These are phyloP conservation scores for Neopipo cinnamomea DNA, from an alignment of 2,113 vertebrate species.

Conservation along the genomic window DNA sequence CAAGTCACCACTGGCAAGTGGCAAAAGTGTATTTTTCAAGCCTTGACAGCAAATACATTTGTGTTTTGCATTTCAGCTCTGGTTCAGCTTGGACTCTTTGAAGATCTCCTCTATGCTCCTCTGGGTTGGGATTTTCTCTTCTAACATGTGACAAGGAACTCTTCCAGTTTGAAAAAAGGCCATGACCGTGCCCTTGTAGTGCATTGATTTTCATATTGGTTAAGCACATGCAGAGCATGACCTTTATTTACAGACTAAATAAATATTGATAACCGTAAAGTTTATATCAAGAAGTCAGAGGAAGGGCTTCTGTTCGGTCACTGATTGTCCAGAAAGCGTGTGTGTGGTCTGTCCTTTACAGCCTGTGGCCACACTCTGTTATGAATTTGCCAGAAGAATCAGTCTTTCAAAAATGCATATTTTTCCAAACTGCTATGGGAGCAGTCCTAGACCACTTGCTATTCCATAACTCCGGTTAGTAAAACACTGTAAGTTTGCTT, in stretches of 20 bases:
- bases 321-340: neutral
- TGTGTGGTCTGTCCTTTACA: conserved; percentile 1
- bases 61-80: neutral
- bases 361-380: neutral
- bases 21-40: neutral
- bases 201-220: neutral
- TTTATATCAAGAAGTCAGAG: neutral
- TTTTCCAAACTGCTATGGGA: conserved; percentile 36
- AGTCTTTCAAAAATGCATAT: neutral
- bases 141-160: neutral
- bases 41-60: neutral
- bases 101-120: neutral
- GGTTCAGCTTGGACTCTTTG: neutral
- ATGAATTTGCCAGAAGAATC: neutral
- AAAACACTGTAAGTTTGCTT: conserved; percentile 29
- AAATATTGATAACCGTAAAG: neutral
- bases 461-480: conserved; percentile 11
- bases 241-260: neutral
- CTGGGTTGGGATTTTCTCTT: neutral
- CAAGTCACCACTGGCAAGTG: neutral
- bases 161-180: neutral
- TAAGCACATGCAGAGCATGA: neutral
- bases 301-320: neutral
- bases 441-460: conserved; percentile 5
- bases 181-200: neutral